Evolutionary conservation across 1,140 invertebrate species (phyloP), one percentile per base, ranked within the genome.

Genomic region (Caenorhabditis briggsae): DNA sequence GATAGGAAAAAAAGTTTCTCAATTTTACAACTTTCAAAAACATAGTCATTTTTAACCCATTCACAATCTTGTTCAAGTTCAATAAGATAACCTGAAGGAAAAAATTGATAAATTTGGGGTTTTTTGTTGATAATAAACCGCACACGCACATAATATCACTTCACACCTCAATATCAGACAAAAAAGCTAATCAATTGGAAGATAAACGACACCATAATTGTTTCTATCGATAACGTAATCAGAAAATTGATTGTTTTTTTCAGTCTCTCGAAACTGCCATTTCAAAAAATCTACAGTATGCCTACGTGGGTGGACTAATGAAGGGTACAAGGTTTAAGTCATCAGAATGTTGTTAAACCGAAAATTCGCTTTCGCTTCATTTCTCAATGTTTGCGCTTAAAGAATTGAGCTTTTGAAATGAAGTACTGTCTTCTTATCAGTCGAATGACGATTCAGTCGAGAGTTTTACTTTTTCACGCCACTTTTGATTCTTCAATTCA

Each of bases 111-210:
- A 78, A 7, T 78, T 53, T 78, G 20, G 50, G n/a, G 50, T 78
- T 78, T 46, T 64, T 64, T 33, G 33, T 59, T 33, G 70, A 78
- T 78, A 78, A 78, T 78, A 18, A 50, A 14, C 70, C 70, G 50
- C 70, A 78, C 70, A 78, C n/a, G 70, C 70, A 78, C 70, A 78
- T 78, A 78, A 78, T 78, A 50, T 78, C 53, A 78, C 70, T 78
- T 78, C 70, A 50, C 70, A 78, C 70, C 70, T 41, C 46, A 18
- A 43, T 78, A 78, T 78, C 70, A 78, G 46, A 78, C n/a, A 78
- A 33, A 78, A 50, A 78, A 78, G 14, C 70, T 50, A 78, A 78
- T 70, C 64, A 70, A 33, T 46, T 50, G 43, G 46, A 78, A 46
- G 70, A 78, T 78, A 78, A 78, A 78, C n/a, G 43, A 70, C 7